Conservation (phyloP, 1,140 invertebrate genomes). For the Drosophila lowei region DNA sequence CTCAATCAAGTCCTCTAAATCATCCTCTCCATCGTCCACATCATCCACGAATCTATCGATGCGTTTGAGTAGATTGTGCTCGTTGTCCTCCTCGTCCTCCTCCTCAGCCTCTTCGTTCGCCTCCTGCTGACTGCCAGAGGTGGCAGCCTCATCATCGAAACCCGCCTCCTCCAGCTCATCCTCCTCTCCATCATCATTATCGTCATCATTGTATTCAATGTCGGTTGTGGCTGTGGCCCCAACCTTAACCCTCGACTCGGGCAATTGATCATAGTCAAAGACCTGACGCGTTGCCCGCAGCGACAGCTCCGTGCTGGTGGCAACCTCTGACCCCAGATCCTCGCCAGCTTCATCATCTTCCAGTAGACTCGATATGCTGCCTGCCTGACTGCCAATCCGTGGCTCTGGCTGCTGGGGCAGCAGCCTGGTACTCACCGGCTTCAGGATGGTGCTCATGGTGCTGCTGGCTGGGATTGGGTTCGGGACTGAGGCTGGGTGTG, state of each 20-base stretch:
- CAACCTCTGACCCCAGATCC: slow-evolving; percentile 46
- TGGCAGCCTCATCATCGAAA: slow-evolving; percentile 16
- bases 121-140: slow-evolving; percentile 30
- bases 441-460: slow-evolving; percentile 53
- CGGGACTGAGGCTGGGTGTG: not conserved
- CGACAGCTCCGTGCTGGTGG: slow-evolving; percentile 61
- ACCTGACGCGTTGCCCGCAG: slow-evolving; percentile 70
- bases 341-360: slow-evolving; percentile 37
- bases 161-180: slow-evolving; percentile 14
- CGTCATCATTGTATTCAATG: slow-evolving; percentile 30
- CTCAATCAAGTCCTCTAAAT: slow-evolving; percentile 67
- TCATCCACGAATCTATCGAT: slow-evolving; percentile 74
- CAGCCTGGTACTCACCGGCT: slow-evolving; percentile 55
- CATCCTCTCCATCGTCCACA: slow-evolving; percentile 68
- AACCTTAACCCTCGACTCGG: slow-evolving; percentile 71
- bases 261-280: slow-evolving; percentile 82
- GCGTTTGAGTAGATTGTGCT: slow-evolving; percentile 74
- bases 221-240: slow-evolving; percentile 29
- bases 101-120: slow-evolving; percentile 32
- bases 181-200: slow-evolving; percentile 45
- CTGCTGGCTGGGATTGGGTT: slow-evolving; percentile 2
- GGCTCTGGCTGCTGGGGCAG: slow-evolving; percentile 65
- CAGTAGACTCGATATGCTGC: slow-evolving; percentile 51
- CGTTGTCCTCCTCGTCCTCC: slow-evolving; percentile 33
- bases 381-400: slow-evolving; percentile 59